Evolutionary conservation across 1,140 invertebrate genomes (phyloP).

Genomic region (Drosophila orosa): DNA sequence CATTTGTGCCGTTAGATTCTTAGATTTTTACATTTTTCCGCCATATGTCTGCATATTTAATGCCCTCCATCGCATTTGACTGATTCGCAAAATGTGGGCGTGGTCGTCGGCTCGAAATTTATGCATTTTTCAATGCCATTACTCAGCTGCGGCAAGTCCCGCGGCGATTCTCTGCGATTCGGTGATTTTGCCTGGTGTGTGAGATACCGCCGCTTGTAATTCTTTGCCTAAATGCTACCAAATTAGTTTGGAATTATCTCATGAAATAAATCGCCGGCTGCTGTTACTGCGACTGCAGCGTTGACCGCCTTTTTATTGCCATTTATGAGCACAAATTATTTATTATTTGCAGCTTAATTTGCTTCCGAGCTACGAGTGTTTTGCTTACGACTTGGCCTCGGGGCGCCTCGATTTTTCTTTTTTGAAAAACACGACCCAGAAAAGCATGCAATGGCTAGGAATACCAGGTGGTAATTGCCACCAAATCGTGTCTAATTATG

Average conservation of each 20-base stretch:
- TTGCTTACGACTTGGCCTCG: slow-evolving; percentile 32
- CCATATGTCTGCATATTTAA: slow-evolving; percentile 67
- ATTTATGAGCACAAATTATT: slow-evolving; percentile 80
- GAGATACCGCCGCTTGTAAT: slow-evolving; percentile 48
- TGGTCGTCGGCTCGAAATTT: slow-evolving; percentile 56
- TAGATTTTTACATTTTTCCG: slow-evolving; percentile 41
- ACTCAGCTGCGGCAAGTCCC: slow-evolving; percentile 58
- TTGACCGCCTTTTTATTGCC: slow-evolving; percentile 74
- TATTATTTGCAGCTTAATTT: slow-evolving; percentile 77
- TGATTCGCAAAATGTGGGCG: slow-evolving; percentile 68
- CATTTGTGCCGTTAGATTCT: slow-evolving; percentile 51
- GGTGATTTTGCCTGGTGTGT: slow-evolving; percentile 5
- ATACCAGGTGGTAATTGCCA: slow-evolving; percentile 76
- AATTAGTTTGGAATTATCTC: slow-evolving; percentile 78
- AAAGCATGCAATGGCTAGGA: slow-evolving; percentile 40
- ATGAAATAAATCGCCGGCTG: slow-evolving; percentile 63
- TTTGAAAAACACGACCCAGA: slow-evolving; percentile 23
- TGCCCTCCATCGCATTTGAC: slow-evolving; percentile 55
- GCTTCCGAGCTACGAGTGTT: slow-evolving; percentile 75
- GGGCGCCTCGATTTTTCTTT: slow-evolving; percentile 8
- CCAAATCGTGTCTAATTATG: slow-evolving; percentile 79
- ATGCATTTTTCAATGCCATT: slow-evolving; percentile 81
- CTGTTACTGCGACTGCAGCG: slow-evolving; percentile 23
- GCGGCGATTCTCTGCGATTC: slow-evolving; percentile 34
- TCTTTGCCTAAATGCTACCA: slow-evolving; percentile 78